These are phyloP conservation scores for Salvelinus fontinalis DNA, from an alignment of 2,113 vertebrate genomes.

Conservation along the genomic window DNA sequence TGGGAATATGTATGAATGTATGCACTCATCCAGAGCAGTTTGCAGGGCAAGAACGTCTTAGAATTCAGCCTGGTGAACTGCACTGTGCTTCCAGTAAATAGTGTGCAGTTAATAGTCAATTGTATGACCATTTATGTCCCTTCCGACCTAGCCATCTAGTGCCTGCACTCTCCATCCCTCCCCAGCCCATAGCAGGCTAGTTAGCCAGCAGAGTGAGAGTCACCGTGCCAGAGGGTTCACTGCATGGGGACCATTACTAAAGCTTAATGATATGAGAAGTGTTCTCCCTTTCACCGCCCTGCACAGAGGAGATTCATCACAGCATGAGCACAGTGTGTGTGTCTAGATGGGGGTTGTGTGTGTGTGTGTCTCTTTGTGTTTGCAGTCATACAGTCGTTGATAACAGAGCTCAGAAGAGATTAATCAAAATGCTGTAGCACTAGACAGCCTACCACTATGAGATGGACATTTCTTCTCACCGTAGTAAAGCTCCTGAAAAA, in stretches of 20 bases:
- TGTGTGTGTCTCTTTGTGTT: no score
- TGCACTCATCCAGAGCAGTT: no score
- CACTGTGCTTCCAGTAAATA: no score
- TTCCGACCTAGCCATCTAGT: background rate
- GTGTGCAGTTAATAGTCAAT: no score
- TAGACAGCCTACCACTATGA: conserved; percentile 51
- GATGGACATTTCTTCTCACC: conserved; percentile 52
- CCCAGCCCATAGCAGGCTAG: conserved; percentile 17
- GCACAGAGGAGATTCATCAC: conserved; percentile 57
- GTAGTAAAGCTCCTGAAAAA: conserved; percentile 53
- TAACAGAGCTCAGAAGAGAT: conserved; percentile 33
- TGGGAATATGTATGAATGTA: no score
- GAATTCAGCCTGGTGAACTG: no score
- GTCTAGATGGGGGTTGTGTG: background rate
- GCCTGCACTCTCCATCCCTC: background rate
- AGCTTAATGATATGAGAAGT: conserved; percentile 73
- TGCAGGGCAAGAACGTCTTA: no score
- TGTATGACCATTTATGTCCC: no score
- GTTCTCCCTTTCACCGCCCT: conserved; percentile 43
- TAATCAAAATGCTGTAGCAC: conserved; percentile 55
- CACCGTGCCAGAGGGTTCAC: conserved; percentile 36
- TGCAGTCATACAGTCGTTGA: background rate
- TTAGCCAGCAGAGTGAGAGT: conserved; percentile 58
- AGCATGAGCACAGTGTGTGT: background rate
- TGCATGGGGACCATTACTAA: conserved; percentile 66